phyloP scores from a whole-genome alignment of 30 jellyfish, hydroid and myxozoan species.

The Aurelia aurita region DNA sequence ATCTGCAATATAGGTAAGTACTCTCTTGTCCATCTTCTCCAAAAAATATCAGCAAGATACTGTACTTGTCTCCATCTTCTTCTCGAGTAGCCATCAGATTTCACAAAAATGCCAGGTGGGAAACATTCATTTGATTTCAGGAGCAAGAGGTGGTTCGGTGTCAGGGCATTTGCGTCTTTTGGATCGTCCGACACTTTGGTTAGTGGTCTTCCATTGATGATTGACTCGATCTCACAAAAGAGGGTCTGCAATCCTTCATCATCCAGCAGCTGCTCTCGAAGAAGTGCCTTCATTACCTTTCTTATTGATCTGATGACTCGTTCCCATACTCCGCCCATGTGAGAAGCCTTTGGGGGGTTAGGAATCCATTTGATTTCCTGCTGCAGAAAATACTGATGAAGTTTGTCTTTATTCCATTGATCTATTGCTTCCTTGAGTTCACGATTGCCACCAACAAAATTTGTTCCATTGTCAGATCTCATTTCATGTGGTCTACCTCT shows the following conservation, averaged over 20 bases:
- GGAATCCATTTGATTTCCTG: slow-evolving; percentile 21
- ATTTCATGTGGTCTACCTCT: slow-evolving; percentile 19
- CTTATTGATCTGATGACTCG: too few species aligned
- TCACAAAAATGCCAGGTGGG: slow-evolving; percentile 17
- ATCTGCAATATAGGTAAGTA: too few species aligned
- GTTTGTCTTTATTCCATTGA: slow-evolving; percentile 32
- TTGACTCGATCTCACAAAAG: slow-evolving; percentile 26
- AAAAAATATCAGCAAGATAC: too few species aligned
- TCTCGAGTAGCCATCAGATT: slow-evolving; percentile 4
- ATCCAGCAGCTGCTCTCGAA: slow-evolving; percentile 8
- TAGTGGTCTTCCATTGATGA: slow-evolving; percentile 44
- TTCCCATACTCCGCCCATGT: too few species aligned
- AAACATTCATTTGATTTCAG: not conserved
- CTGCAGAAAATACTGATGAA: not conserved
- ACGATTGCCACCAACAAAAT: slow-evolving; percentile 19
- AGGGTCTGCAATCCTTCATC: too few species aligned
- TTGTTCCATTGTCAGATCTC: slow-evolving; percentile 58
- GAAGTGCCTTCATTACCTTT: not conserved
- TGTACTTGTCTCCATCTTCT: too few species aligned
- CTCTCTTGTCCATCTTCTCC: too few species aligned
- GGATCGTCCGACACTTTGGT: slow-evolving; percentile 43
- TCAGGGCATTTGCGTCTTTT: slow-evolving; percentile 26
- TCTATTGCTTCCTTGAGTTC: slow-evolving; percentile 43
- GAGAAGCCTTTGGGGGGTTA: slow-evolving; percentile 40
- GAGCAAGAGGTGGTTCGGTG: slow-evolving; percentile 55